Conservation (phyloP, 2,113 vertebrate genomes). For the Ictalurus furcatus region DNA sequence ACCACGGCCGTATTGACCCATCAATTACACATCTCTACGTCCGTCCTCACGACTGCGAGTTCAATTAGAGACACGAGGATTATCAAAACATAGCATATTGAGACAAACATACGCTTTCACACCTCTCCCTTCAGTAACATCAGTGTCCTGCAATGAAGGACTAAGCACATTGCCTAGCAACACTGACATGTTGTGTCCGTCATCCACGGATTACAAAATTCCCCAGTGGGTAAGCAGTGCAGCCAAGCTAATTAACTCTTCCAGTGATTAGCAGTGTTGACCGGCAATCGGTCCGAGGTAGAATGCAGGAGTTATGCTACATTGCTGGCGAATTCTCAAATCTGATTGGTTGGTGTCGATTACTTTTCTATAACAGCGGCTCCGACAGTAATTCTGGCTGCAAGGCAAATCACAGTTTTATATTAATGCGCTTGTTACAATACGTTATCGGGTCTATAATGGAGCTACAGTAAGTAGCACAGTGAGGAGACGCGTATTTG, state of each 20-base stretch:
- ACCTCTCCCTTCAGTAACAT: not conserved
- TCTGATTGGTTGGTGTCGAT: not conserved
- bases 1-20: not conserved
- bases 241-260: not conserved
- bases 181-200: conserved; percentile 40
- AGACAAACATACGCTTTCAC: not conserved
- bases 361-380: not conserved
- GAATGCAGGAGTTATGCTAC: not conserved
- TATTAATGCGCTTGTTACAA: not conserved
- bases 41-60: not conserved
- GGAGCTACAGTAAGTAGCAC: not conserved
- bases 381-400: not conserved
- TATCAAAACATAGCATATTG: not conserved
- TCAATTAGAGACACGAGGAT: not conserved
- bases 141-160: conserved; percentile 26
- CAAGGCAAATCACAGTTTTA: not conserved
- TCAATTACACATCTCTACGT: not conserved
- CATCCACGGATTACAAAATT: not conserved
- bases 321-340: not conserved
- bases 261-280: not conserved
- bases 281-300: not conserved
- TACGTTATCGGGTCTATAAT: not conserved
- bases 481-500: not conserved
- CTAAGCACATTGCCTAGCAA: conserved; percentile 69
- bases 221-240: not conserved